phyloP scores from a whole-genome alignment of 2,888 invertebrate genomes.

The Tiliacea aurago region DNA sequence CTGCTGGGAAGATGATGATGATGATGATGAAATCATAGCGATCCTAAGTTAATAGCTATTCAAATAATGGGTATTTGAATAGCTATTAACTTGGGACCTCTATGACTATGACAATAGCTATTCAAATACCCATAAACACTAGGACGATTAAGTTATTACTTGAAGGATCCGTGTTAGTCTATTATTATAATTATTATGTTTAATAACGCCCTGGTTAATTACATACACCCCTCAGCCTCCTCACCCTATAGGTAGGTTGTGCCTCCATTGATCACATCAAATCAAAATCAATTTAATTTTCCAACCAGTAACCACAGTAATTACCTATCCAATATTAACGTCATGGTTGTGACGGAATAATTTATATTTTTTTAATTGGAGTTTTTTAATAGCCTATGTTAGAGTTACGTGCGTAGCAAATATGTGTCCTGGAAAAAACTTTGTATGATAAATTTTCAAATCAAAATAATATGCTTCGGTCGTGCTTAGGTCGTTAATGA shows the following conservation, averaged over 20 bases:
- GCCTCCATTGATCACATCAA: constrained; percentile 17
- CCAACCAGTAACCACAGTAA: constrained; percentile 38
- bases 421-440: background rate
- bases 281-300: constrained; percentile 52
- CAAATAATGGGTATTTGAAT: too few species aligned
- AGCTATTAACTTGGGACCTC: too few species aligned
- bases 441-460: background rate
- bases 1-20: too few species aligned
- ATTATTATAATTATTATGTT: background rate
- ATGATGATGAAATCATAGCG: background rate
- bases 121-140: background rate
- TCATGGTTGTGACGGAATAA: constrained; percentile 6
- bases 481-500: too few species aligned
- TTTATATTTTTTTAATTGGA: constrained; percentile 6
- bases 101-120: too few species aligned
- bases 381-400: background rate
- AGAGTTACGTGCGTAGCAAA: background rate
- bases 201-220: background rate
- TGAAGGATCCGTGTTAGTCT: background rate
- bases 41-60: background rate
- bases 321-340: constrained; percentile 25
- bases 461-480: background rate
- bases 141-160: background rate
- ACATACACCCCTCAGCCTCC: background rate
- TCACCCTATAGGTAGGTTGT: background rate